A percentile compares a stretch with the other conserved stretches of the same genome.
Evolutionary conservation across 2,113 vertebrate species (phyloP).

Genomic region (Hylia prasina): DNA sequence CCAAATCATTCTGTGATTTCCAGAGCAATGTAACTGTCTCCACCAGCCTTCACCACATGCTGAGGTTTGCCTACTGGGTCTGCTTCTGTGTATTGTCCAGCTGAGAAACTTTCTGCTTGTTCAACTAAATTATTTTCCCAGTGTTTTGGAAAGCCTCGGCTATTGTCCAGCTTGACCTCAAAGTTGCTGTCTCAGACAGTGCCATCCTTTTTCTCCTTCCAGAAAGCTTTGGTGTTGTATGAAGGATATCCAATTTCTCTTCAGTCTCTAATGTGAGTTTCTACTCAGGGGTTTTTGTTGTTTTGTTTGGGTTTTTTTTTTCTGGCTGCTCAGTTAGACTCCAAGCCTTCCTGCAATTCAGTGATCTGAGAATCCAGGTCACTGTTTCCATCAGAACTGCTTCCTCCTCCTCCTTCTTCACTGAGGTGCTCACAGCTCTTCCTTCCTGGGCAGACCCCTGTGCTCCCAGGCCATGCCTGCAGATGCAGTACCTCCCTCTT

Average conservation of each 20-base stretch:
- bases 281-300: not conserved
- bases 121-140: not conserved
- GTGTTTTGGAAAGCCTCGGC: not conserved
- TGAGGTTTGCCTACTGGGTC: not conserved
- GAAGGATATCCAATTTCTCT: not conserved
- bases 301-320: not conserved
- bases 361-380: not conserved
- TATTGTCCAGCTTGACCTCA: not conserved
- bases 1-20: not conserved
- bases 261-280: not conserved
- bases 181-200: not conserved
- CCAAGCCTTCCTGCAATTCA: conserved; percentile 27
- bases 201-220: not conserved
- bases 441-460: not conserved
- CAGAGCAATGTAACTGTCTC: not conserved
- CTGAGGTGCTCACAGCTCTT: not conserved
- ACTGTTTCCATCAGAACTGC: not conserved
- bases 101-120: not conserved
- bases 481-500: not conserved
- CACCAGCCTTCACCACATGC: not conserved
- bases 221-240: not conserved
- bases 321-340: not conserved
- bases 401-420: not conserved
- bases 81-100: not conserved
- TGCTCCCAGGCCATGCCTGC: not conserved